These are phyloP conservation scores for Glomeris maerens DNA, from an alignment of 1,140 invertebrate genomes.

Conservation along the genomic window DNA sequence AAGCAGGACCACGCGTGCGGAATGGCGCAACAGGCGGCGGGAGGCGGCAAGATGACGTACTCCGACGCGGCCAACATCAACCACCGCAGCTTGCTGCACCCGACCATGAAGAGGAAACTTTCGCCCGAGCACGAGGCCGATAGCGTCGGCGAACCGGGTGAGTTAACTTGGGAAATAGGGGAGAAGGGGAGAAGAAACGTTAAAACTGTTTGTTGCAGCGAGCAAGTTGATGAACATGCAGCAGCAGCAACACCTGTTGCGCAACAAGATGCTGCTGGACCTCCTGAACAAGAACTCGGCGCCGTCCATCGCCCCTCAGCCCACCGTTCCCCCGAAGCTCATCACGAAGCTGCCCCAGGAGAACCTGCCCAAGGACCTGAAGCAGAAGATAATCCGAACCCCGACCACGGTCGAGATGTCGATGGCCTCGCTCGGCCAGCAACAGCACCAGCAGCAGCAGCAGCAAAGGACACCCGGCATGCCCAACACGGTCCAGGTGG, in stretches of 20 bases:
- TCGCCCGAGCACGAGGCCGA: constrained; percentile 11
- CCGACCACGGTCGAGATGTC: not conserved
- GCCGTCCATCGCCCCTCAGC: constrained; percentile 45
- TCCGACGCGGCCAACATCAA: too few species aligned
- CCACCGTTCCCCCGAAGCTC: constrained; percentile 22
- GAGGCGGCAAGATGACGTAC: too few species aligned
- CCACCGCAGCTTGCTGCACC: too few species aligned
- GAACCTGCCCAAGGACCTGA: constrained; percentile 24
- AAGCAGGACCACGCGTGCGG: too few species aligned
- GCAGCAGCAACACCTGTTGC: constrained; percentile 29
- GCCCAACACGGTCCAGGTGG: too few species aligned
- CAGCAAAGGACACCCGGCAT: too few species aligned
- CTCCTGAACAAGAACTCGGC: constrained; percentile 61
- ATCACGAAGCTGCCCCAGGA: constrained; percentile 25
- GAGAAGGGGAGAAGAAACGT: too few species aligned
- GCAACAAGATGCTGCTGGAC: constrained; percentile 73
- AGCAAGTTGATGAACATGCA: constrained; percentile 17
- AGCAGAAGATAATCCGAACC: constrained; percentile 15
- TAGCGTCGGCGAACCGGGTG: constrained; percentile 20
- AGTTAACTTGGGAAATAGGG: constrained; percentile 23
- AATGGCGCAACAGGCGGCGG: too few species aligned
- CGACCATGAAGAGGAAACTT: constrained; percentile 20
- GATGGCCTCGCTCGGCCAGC: not conserved
- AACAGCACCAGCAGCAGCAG: not conserved
- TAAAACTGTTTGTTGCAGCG: constrained; percentile 15